Evolutionary conservation across 2,888 invertebrate species (phyloP).

Genomic region (Pollenia labialis): DNA sequence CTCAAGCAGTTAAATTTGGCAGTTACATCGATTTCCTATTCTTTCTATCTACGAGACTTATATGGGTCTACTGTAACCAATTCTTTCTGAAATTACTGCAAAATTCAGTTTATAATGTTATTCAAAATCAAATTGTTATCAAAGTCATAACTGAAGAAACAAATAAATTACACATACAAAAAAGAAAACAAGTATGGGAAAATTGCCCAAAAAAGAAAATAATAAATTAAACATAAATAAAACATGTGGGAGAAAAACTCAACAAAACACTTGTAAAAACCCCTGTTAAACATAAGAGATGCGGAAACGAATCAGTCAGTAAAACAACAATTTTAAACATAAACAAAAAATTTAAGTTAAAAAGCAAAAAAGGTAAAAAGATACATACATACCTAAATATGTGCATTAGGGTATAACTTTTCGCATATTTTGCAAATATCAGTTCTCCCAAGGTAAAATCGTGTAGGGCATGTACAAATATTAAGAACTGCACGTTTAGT

Average conservation of each 20-base stretch:
- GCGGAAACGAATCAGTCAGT: slow-evolving; percentile 5
- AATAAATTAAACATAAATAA: slow-evolving; percentile 10
- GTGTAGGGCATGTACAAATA: too few species aligned
- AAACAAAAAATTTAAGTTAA: slow-evolving; percentile 19
- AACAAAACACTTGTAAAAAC: slow-evolving; percentile 3
- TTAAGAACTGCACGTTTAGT: too few species aligned
- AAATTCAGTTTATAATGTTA: too few species aligned
- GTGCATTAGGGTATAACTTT: too few species aligned
- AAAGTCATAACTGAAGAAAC: slow-evolving; percentile 45
- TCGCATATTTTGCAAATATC: too few species aligned
- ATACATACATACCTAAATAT: neutral
- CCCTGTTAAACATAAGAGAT: neutral
- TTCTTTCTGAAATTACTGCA: too few species aligned
- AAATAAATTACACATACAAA: slow-evolving; percentile 26
- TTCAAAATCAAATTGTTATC: neutral
- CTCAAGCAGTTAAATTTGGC: too few species aligned
- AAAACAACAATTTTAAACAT: neutral
- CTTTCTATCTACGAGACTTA: too few species aligned
- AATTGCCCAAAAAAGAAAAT: neutral
- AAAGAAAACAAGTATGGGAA: neutral
- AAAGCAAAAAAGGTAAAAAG: slow-evolving; percentile 4
- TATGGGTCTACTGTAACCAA: too few species aligned
- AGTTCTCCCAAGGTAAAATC: too few species aligned
- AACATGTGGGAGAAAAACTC: slow-evolving; percentile 1
- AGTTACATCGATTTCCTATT: too few species aligned